Evolutionary conservation across 2,113 vertebrate genomes (phyloP).

Genomic region (Triplophysa rosa): DNA sequence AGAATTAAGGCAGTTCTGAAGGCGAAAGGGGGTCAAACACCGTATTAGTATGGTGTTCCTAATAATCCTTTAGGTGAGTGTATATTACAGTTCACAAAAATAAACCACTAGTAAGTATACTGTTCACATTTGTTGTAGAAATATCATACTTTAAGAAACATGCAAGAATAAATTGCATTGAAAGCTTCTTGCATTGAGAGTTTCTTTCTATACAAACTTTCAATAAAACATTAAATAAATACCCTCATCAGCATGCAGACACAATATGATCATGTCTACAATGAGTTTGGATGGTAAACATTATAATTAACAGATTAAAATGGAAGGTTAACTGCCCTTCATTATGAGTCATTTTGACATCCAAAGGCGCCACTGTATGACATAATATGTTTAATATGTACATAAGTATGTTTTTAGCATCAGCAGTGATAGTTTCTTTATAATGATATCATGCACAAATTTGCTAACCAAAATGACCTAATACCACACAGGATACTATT

Average conservation of each 20-base stretch:
- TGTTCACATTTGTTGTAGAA: too few relatives aligned
- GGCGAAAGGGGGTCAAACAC: too few relatives aligned
- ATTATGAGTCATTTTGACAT: slow-evolving; percentile 20
- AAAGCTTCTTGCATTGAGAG: too few relatives aligned
- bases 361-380: slow-evolving; percentile 38
- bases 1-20: too few relatives aligned
- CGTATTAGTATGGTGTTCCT: too few relatives aligned
- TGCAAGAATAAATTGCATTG: background rate
- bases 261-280: background rate
- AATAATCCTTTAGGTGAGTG: too few relatives aligned
- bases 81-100: too few relatives aligned
- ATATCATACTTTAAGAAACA: too few relatives aligned
- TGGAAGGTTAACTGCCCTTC: slow-evolving; percentile 40
- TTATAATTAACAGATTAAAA: slow-evolving; percentile 57
- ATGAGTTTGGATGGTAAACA: slow-evolving; percentile 13
- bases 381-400: background rate
- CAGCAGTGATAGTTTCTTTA: slow-evolving; percentile 32
- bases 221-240: too few relatives aligned
- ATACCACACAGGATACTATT: slow-evolving; percentile 4
- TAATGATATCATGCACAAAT: slow-evolving; percentile 31
- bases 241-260: background rate
- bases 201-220: too few relatives aligned
- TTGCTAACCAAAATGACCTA: slow-evolving; percentile 33
- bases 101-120: too few relatives aligned
- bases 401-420: too few relatives aligned